Evolutionary conservation across 2,113 vertebrate genomes (phyloP).

Genomic region (Aegotheles bennettii): DNA sequence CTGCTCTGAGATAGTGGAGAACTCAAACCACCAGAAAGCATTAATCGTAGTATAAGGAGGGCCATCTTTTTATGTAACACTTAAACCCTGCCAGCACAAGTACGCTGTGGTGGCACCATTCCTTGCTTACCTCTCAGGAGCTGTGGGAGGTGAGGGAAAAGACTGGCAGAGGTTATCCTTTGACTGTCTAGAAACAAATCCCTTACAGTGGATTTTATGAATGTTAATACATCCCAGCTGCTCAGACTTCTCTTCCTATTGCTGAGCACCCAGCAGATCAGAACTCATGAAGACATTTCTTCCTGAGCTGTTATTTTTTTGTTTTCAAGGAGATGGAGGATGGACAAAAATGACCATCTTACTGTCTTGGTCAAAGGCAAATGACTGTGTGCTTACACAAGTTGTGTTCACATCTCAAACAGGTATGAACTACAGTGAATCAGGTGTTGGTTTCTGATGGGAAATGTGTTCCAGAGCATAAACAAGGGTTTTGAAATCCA

Average conservation of each 20-base stretch:
- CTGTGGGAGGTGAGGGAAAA: background rate
- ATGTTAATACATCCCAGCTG: background rate
- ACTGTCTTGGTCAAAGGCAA: background rate
- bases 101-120: background rate
- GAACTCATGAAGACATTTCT: background rate
- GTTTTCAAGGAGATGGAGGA: rapidly evolving
- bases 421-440: too few relatives aligned
- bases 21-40: background rate
- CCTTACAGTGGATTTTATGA: background rate
- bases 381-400: background rate
- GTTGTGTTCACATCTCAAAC: too few relatives aligned
- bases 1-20: background rate
- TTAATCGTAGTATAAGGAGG: background rate
- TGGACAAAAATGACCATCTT: background rate
- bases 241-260: background rate
- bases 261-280: background rate
- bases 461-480: background rate
- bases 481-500: background rate
- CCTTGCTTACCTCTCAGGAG: background rate
- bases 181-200: background rate
- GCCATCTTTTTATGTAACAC: background rate
- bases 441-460: background rate
- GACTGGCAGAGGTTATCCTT: background rate
- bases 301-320: background rate
- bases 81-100: background rate